Percentiles rank a stretch among this genome's conserved stretches.
These are phyloP conservation scores for Epicauta chinensis DNA, from an alignment of 1,140 invertebrate species.

Conservation along the genomic window DNA sequence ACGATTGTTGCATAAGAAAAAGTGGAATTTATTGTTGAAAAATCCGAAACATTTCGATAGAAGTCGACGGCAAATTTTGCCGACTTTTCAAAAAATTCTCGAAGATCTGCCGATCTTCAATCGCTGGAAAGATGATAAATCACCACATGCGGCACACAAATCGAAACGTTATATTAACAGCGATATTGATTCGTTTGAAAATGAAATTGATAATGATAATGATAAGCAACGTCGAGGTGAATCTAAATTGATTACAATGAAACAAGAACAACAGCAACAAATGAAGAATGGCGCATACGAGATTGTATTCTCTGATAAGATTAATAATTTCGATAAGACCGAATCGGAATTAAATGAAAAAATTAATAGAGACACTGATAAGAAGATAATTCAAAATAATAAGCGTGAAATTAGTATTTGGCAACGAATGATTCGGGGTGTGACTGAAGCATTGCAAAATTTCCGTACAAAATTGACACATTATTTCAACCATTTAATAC, in stretches of 20 bases:
- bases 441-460: background rate
- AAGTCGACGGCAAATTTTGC: background rate
- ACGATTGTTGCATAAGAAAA: background rate
- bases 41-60: background rate
- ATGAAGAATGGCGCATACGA: constrained; percentile 5
- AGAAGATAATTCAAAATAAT: no score
- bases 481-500: no score
- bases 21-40: background rate
- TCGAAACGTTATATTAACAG: background rate
- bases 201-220: constrained; percentile 16
- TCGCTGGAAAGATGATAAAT: no score
- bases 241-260: background rate
- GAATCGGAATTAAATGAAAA: no score
- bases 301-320: constrained; percentile 15
- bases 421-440: background rate
- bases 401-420: no score
- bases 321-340: no score
- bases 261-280: constrained; percentile 10
- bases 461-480: no score
- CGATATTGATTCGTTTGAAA: constrained; percentile 17
- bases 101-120: no score
- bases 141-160: no score
- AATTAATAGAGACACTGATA: no score
- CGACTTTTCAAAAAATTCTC: no score
- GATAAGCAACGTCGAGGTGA: no score